These are phyloP conservation scores for Leptonema lineaticorne DNA, from an alignment of 1,140 invertebrate genomes.

Conservation along the genomic window DNA sequence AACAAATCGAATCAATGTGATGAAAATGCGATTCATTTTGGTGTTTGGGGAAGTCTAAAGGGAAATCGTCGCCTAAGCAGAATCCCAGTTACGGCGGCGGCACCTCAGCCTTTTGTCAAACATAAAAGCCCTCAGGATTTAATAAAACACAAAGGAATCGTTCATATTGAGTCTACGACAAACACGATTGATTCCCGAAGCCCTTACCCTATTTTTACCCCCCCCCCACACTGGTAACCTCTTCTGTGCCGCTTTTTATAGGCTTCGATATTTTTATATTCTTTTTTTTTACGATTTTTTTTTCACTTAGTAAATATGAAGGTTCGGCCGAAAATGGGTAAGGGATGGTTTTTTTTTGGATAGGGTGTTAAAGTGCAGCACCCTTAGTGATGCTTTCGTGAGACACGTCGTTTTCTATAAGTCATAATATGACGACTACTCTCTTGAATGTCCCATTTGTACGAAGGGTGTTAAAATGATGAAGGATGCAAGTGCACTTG, in stretches of 20 bases:
- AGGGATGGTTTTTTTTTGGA: too few species aligned
- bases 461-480: too few species aligned
- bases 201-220: background rate
- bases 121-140: slow-evolving; percentile 18
- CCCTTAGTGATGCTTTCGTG: too few species aligned
- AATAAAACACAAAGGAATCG: slow-evolving; percentile 18
- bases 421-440: too few species aligned
- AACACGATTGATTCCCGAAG: slow-evolving; percentile 5
- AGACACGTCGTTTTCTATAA: too few species aligned
- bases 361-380: too few species aligned
- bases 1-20: slow-evolving; percentile 8
- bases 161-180: slow-evolving; percentile 7
- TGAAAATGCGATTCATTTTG: slow-evolving; percentile 5
- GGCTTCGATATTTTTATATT: background rate
- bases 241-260: too few species aligned
- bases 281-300: background rate
- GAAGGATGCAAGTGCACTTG: too few species aligned
- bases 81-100: slow-evolving; percentile 4
- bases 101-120: slow-evolving; percentile 12
- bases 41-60: background rate
- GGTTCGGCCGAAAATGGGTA: too few species aligned
- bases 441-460: too few species aligned
- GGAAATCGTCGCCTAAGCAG: slow-evolving; percentile 9
- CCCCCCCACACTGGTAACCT: too few species aligned
- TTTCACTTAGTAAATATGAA: too few species aligned